A percentile compares a stretch with the other conserved stretches of the same genome.
Conservation (phyloP, 2,113 vertebrate genomes). For the Rhinolophus ferrumequinum region DNA sequence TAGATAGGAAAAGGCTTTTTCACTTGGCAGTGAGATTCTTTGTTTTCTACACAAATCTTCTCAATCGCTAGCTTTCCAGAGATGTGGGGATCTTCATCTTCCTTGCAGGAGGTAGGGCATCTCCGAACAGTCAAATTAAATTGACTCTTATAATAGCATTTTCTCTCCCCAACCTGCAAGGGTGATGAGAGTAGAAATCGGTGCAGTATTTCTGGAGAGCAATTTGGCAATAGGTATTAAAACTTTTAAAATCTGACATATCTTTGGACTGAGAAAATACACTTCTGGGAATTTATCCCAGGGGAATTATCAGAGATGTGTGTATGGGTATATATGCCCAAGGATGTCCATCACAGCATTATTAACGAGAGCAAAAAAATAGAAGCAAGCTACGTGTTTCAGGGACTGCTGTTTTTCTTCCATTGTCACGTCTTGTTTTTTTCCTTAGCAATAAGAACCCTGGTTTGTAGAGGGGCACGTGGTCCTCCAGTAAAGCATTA, state of each 20-base stretch:
- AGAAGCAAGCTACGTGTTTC: background rate
- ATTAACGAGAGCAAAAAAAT: background rate
- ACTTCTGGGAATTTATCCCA: slow-evolving; percentile 43
- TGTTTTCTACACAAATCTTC: slow-evolving; percentile 37
- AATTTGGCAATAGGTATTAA: slow-evolving; percentile 52
- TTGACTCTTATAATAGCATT: slow-evolving; percentile 57
- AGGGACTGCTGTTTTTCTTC: background rate
- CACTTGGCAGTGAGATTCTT: background rate
- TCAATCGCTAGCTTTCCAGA: slow-evolving; percentile 11
- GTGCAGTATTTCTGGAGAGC: slow-evolving; percentile 59
- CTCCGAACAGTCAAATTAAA: slow-evolving; percentile 72
- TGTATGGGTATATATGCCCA: background rate
- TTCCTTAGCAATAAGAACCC: background rate
- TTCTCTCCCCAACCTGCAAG: slow-evolving; percentile 47
- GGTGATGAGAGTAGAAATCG: slow-evolving; percentile 55
- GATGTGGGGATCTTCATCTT: slow-evolving; percentile 59
- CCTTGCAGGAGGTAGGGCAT: slow-evolving; percentile 37
- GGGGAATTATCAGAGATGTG: slow-evolving; percentile 34
- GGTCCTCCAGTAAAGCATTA: background rate
- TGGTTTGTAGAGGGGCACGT: background rate
- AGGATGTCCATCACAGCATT: background rate
- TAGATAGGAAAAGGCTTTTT: slow-evolving; percentile 51
- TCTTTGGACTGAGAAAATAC: slow-evolving; percentile 22
- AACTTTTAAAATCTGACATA: slow-evolving; percentile 48
- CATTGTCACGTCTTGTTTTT: background rate